Evolutionary conservation across 1,140 invertebrate genomes (phyloP).

Genomic region (Daktulosphaira vitifoliae): DNA sequence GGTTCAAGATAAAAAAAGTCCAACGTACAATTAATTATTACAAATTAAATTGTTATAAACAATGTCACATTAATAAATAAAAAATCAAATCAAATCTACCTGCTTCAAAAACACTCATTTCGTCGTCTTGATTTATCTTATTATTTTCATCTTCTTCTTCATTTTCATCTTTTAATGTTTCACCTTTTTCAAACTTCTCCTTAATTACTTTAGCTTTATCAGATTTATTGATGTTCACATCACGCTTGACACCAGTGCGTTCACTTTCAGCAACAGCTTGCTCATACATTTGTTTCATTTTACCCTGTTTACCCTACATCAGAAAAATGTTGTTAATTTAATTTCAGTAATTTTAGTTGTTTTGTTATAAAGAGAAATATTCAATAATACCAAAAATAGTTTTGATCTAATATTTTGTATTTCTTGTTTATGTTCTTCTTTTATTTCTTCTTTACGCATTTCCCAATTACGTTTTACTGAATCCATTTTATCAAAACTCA

Average conservation of each 20-base stretch:
- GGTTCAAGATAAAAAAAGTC: too few species aligned
- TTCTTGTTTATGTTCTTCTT: conserved; percentile 77
- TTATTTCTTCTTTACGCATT: conserved; percentile 58
- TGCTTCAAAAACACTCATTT: conserved; percentile 70
- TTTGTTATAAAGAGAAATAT: not conserved
- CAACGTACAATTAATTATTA: too few species aligned
- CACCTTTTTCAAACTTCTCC: conserved; percentile 74
- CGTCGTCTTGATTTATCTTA: conserved; percentile 52
- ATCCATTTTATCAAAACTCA: conserved; percentile 74
- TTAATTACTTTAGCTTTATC: conserved; percentile 63
- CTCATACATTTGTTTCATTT: conserved; percentile 85
- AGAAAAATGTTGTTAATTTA: conserved; percentile 21
- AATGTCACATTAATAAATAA: too few species aligned
- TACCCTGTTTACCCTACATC: conserved; percentile 73
- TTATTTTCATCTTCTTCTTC: conserved; percentile 47
- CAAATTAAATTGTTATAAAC: too few species aligned
- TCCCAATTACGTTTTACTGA: conserved; percentile 73
- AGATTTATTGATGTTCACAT: conserved; percentile 45
- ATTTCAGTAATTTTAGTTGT: too few species aligned
- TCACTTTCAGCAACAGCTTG: conserved; percentile 75
- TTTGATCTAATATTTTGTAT: conserved; percentile 72
- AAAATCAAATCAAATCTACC: too few species aligned
- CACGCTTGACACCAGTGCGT: conserved; percentile 50
- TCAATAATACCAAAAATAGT: conserved; percentile 66
- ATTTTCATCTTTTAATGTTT: conserved; percentile 46